Percentiles rank a stretch among this genome's conserved stretches.
These are phyloP conservation scores for Onthophagus sagittarius DNA, from an alignment of 2,888 invertebrate species.

Conservation along the genomic window DNA sequence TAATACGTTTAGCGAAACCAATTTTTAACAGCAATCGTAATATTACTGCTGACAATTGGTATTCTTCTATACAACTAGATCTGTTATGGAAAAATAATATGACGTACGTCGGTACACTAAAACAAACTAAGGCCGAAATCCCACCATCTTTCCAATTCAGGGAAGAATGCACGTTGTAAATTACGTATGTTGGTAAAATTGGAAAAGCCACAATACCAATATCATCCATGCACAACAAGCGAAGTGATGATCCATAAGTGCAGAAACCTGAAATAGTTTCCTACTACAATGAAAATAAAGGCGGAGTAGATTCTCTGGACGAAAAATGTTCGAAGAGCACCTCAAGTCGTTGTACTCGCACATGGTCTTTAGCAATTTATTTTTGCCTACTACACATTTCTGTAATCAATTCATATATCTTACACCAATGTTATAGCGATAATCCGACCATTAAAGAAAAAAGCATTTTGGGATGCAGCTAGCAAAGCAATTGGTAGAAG, in stretches of 20 bases:
- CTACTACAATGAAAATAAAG: constrained; percentile 19
- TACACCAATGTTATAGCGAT: no score
- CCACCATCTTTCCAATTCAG: no score
- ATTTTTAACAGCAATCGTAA: constrained; percentile 24
- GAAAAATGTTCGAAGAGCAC: constrained; percentile 13
- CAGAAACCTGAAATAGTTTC: constrained; percentile 20
- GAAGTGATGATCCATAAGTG: constrained; percentile 24
- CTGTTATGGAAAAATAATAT: constrained; percentile 1
- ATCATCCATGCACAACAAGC: constrained; percentile 22
- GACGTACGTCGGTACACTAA: no score
- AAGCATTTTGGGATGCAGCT: neutral
- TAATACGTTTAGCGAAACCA: constrained; percentile 19
- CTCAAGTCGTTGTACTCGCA: constrained; percentile 29
- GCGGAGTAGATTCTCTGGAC: constrained; percentile 18
- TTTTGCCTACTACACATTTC: constrained; percentile 32
- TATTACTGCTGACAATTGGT: constrained; percentile 28
- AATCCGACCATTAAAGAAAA: no score
- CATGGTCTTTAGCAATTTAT: constrained; percentile 32
- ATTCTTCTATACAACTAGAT: constrained; percentile 23
- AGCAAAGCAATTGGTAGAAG: neutral
- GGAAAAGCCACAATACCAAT: constrained; percentile 23
- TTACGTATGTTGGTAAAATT: constrained; percentile 29
- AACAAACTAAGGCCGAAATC: no score
- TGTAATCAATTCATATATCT: constrained; percentile 27
- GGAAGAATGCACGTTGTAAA: constrained; percentile 25